phyloP scores from a whole-genome alignment of 2,797 vertebrate genomes.

The Betta splendens region DNA sequence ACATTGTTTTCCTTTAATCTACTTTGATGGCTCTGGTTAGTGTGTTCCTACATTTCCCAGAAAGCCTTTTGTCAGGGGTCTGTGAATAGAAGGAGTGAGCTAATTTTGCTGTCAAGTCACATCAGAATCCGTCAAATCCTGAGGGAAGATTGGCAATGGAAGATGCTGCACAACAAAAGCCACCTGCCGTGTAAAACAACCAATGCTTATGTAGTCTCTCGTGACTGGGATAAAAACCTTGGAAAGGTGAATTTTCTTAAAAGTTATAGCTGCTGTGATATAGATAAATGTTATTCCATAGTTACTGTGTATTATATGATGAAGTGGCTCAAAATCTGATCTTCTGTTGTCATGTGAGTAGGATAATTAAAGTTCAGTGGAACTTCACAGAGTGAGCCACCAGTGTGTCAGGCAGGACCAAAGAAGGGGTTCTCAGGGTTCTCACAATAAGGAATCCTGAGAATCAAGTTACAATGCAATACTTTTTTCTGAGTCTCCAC shows the following conservation, averaged over 20 bases:
- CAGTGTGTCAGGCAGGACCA: too few species aligned
- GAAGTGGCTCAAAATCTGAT: too few species aligned
- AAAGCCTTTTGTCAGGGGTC: slow-evolving; percentile 8
- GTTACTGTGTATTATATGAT: too few species aligned
- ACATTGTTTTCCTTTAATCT: slow-evolving; percentile 2
- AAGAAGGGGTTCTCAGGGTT: too few species aligned
- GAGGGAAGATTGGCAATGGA: not conserved
- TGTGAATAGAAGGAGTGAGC: not conserved
- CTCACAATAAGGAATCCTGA: too few species aligned
- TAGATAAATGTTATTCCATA: too few species aligned
- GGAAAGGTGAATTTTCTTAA: not conserved
- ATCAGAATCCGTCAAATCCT: not conserved
- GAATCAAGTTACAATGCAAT: too few species aligned
- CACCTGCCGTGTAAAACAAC: not conserved
- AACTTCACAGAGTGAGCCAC: too few species aligned
- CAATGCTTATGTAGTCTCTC: not conserved
- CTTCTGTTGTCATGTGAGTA: too few species aligned
- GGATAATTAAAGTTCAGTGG: too few species aligned
- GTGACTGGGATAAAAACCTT: not conserved
- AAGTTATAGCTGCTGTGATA: not conserved
- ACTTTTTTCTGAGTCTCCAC: too few species aligned
- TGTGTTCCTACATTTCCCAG: slow-evolving; percentile 1
- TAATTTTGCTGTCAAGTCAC: slow-evolving; percentile 1
- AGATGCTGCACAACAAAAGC: not conserved
- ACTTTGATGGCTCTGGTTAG: not conserved